phyloP scores from a whole-genome alignment of 2,888 invertebrate genomes.

The Drosophila mettleri region DNA sequence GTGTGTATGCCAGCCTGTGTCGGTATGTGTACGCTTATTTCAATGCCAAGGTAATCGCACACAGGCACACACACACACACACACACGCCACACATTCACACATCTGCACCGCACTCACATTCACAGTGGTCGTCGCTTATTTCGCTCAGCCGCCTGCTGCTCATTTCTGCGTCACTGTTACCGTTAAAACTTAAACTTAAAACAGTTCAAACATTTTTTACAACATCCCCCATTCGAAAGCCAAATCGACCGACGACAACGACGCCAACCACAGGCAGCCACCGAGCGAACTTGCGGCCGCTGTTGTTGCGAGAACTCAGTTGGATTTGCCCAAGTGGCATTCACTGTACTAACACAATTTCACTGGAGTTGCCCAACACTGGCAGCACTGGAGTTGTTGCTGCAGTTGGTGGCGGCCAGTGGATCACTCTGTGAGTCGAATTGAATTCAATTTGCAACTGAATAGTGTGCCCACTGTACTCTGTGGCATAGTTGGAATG shows the following conservation, averaged over 20 bases:
- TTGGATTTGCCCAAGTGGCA: slow-evolving; percentile 22
- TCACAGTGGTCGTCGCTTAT: slow-evolving; percentile 25
- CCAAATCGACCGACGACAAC: slow-evolving; percentile 45
- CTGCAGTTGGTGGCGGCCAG: not conserved
- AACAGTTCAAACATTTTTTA: slow-evolving; percentile 84
- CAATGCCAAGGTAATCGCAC: slow-evolving; percentile 68
- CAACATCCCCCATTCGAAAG: slow-evolving; percentile 55
- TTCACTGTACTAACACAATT: slow-evolving; percentile 8
- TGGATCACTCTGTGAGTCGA: not conserved
- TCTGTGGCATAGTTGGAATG: not conserved
- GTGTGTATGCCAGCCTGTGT: slow-evolving; percentile 1
- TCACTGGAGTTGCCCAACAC: slow-evolving; percentile 6
- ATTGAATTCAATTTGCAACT: slow-evolving; percentile 6
- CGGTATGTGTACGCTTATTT: slow-evolving; percentile 48
- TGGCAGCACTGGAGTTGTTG: slow-evolving; percentile 4
- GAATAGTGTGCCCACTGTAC: slow-evolving; percentile 1
- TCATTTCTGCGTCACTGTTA: slow-evolving; percentile 80
- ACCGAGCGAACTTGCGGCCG: slow-evolving; percentile 19
- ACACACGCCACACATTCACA: slow-evolving; percentile 17
- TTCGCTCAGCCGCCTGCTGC: slow-evolving; percentile 51
- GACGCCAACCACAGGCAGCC: slow-evolving; percentile 31
- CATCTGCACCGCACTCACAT: slow-evolving; percentile 27
- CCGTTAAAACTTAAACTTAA: slow-evolving; percentile 84
- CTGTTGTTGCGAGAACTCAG: slow-evolving; percentile 25
- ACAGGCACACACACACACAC: slow-evolving; percentile 5